A percentile compares a stretch with the other conserved stretches of the same genome.
These are phyloP conservation scores for Ceratosolen fusciceps DNA, from an alignment of 1,140 invertebrate species.

Conservation along the genomic window DNA sequence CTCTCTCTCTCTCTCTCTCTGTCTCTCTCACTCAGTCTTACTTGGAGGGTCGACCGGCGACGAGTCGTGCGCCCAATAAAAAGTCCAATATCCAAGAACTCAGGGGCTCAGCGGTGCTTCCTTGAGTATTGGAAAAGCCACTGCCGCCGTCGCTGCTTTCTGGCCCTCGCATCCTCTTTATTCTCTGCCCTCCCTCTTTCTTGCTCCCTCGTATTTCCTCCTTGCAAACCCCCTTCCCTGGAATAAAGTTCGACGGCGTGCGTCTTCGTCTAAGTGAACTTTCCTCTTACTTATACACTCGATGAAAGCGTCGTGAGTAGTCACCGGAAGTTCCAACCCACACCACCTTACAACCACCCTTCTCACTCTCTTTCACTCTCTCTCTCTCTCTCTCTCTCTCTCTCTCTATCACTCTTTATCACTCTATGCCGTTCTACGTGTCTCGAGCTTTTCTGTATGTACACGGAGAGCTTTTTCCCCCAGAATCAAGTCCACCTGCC, in stretches of 20 bases:
- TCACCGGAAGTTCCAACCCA: slow-evolving; percentile 7
- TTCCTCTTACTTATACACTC: slow-evolving; percentile 25
- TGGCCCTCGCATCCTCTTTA: not conserved
- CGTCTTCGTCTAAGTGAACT: not conserved
- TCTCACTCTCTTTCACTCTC: not conserved
- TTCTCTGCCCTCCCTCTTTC: too few relatives aligned
- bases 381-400: not conserved
- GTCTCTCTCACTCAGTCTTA: not conserved
- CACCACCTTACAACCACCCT: not conserved
- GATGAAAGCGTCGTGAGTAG: slow-evolving; percentile 17
- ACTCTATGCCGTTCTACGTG: not conserved
- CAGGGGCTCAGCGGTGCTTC: slow-evolving; percentile 18
- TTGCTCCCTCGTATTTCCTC: too few relatives aligned
- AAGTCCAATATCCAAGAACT: slow-evolving; percentile 53
- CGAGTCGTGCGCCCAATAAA: slow-evolving; percentile 42
- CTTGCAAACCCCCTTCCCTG: too few relatives aligned
- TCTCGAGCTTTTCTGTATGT: slow-evolving; percentile 3
- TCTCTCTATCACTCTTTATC: too few relatives aligned
- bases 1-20: not conserved
- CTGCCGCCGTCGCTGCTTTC: not conserved
- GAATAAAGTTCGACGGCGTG: slow-evolving; percentile 20
- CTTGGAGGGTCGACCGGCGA: not conserved
- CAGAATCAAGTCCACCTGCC: not conserved
- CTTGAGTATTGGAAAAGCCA: slow-evolving; percentile 21
- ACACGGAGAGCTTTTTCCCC: not conserved